Percentiles rank a stretch among this genome's conserved stretches.
These are phyloP conservation scores for Spatula versicolor DNA, from an alignment of 2,797 vertebrate species.

Conservation along the genomic window DNA sequence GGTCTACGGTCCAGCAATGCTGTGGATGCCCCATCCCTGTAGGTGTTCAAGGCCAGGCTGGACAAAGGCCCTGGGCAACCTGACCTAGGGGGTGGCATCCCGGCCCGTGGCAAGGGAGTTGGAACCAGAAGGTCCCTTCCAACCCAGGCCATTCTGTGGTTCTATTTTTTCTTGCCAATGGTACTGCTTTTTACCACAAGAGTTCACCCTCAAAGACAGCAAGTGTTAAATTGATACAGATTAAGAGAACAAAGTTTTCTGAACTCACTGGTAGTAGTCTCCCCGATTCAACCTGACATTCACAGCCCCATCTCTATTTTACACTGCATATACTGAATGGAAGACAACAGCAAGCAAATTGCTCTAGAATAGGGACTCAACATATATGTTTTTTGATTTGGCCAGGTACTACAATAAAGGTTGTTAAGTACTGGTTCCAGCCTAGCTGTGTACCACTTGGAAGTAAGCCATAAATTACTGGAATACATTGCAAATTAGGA, in stretches of 20 bases:
- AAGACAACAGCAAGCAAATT: background rate
- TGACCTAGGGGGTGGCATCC: too few species aligned
- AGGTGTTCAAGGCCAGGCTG: too few species aligned
- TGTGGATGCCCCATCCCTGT: too few species aligned
- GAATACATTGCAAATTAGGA: background rate
- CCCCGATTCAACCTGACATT: background rate
- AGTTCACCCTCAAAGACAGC: background rate
- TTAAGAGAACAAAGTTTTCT: background rate
- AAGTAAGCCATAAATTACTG: background rate
- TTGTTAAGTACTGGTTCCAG: background rate
- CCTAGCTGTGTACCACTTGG: background rate
- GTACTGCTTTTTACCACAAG: background rate
- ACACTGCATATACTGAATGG: background rate
- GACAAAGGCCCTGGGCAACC: too few species aligned
- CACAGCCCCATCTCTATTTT: background rate
- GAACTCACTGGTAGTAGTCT: background rate
- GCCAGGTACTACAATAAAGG: background rate
- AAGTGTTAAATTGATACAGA: background rate
- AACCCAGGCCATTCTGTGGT: too few species aligned
- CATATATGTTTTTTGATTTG: background rate
- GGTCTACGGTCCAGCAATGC: background rate
- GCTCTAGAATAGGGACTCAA: background rate
- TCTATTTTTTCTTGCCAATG: constrained; percentile 2
- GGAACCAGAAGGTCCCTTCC: too few species aligned
- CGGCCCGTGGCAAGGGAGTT: too few species aligned